Evolutionary conservation across 2,888 invertebrate genomes (phyloP), one percentile per base, ranked within the genome.

Genomic region (Euphydryas editha): DNA sequence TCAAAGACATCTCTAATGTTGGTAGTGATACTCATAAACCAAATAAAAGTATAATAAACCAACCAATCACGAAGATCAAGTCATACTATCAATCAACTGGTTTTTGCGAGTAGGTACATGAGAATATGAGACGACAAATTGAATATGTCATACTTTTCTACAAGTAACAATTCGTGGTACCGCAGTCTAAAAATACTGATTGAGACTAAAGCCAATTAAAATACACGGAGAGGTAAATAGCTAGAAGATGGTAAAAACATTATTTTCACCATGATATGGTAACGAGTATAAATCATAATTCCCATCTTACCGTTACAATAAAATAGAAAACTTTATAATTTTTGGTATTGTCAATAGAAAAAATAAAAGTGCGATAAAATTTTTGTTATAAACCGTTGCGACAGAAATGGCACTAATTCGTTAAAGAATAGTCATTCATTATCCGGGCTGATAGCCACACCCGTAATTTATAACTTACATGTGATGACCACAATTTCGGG

Each of bases 361-460:
- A 8, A 30, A 59, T 17, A 10, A 44, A 24, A 49, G 21, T 20
- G 21, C 21, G 49, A 49, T 24, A 51, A 51, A 51, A 51, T 30
- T 24, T 24, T 51, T 36, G 54, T 17, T 36, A 17, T 36, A 54
- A 30, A 36, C 10, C 67, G 62, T 75, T 79, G 71, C 72, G 75
- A 76, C 74, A 79, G 79, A 82, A 83, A 78, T 77, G 76, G 77
- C 80, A 81, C 78, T 82, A 85, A 83, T 82, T 83, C 82, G 74
- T 80, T 79, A 77, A 80, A 80, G 81, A 79, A 84, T 81, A 78
- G 77, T 74, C 75, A 81, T 81, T 74, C 75, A 81, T 81, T 79
- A 78, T 76, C 73, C 76, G 72, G 75, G 75, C 59, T 72, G 75
- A 62, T 65, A 79, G 82, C 88, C 88, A 85, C 88, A 81, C 88